These are phyloP conservation scores for Leptopilina syphax DNA, from an alignment of 2,888 invertebrate genomes.

Conservation along the genomic window DNA sequence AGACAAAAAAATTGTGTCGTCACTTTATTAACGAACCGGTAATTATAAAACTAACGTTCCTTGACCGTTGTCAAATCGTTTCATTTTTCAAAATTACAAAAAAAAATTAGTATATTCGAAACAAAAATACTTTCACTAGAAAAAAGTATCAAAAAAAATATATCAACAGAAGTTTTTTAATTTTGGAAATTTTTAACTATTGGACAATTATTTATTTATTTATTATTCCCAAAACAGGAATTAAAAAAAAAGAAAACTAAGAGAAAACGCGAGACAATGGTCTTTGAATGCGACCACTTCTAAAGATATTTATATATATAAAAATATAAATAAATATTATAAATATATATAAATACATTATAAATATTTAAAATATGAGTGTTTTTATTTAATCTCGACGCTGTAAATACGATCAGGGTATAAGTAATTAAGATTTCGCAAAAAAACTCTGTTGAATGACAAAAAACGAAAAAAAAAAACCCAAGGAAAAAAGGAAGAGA, in stretches of 20 bases:
- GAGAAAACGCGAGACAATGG: constrained; percentile 45
- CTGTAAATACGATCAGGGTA: constrained; percentile 74
- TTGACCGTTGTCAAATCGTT: constrained; percentile 29
- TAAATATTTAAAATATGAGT: constrained; percentile 53
- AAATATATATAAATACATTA: constrained; percentile 45
- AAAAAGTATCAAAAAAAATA: not conserved
- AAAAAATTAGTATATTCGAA: not conserved
- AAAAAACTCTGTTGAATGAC: constrained; percentile 47
- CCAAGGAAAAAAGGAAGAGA: not conserved
- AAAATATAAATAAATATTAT: constrained; percentile 38
- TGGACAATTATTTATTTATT: constrained; percentile 1
- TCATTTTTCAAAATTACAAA: not conserved
- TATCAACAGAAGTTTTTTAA: not conserved
- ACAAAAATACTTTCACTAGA: not conserved
- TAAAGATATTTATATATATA: constrained; percentile 52
- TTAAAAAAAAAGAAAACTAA: not conserved
- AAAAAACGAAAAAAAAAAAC: not conserved
- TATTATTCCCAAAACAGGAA: not conserved
- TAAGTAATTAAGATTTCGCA: constrained; percentile 65
- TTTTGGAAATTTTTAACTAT: not conserved
- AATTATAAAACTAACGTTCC: constrained; percentile 36
- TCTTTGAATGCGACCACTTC: constrained; percentile 59
- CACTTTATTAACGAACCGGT: constrained; percentile 20
- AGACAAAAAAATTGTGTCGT: constrained; percentile 16
- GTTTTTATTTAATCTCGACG: constrained; percentile 58